phyloP scores from a whole-genome alignment of 2,888 invertebrate genomes.

The Harmothoe impar region DNA sequence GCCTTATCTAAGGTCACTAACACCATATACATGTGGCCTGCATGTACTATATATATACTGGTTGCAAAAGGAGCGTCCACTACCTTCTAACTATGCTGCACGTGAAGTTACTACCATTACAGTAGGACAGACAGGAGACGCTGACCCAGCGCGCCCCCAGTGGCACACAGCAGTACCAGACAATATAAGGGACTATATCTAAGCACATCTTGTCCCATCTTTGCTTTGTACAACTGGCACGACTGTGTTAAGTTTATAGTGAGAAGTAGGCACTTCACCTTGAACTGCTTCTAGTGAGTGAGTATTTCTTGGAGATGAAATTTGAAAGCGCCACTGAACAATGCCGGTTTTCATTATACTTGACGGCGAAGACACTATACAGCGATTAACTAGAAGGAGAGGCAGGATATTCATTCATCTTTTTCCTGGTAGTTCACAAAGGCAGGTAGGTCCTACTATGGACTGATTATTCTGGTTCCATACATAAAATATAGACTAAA shows the following conservation, averaged over 20 bases:
- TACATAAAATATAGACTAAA: no score
- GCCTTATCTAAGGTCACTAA: no score
- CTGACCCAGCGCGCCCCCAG: not conserved
- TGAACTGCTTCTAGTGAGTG: slow-evolving; percentile 17
- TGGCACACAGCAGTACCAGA: not conserved
- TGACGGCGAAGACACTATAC: slow-evolving; percentile 27
- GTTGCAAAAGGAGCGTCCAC: no score
- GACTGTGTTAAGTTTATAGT: not conserved
- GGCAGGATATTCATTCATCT: not conserved
- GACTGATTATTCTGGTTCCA: no score
- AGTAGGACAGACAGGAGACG: not conserved
- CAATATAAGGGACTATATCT: not conserved
- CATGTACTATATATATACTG: no score
- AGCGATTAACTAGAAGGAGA: not conserved
- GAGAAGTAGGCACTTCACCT: slow-evolving; percentile 30
- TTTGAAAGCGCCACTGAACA: slow-evolving; percentile 11
- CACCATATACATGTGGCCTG: no score
- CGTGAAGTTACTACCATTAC: slow-evolving; percentile 2
- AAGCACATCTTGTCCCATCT: not conserved
- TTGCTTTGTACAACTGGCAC: slow-evolving; percentile 3
- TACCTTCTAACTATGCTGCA: not conserved
- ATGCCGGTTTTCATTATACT: not conserved
- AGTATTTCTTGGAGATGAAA: slow-evolving; percentile 3
- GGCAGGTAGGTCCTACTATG: not conserved
- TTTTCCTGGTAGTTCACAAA: not conserved